Conservation (phyloP, 2,888 invertebrate species). For the Galeopsomyia nigrocyanea region DNA sequence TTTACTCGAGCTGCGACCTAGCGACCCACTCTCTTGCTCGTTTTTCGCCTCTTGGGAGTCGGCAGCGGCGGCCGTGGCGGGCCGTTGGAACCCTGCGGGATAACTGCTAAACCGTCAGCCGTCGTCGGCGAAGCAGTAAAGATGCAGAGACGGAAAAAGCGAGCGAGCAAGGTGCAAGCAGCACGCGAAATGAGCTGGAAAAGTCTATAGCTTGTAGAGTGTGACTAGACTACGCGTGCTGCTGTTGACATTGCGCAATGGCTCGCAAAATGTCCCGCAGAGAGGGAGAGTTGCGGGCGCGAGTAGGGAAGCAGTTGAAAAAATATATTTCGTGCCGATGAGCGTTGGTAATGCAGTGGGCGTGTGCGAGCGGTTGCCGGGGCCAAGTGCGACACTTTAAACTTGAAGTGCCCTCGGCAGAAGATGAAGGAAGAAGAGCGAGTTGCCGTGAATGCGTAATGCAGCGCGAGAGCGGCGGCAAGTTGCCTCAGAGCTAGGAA, state of each 20-base stretch:
- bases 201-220: constrained; percentile 1
- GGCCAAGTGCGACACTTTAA: too few species aligned
- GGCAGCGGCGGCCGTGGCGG: background rate
- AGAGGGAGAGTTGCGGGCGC: too few species aligned
- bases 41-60: background rate
- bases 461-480: constrained; percentile 27
- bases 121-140: background rate
- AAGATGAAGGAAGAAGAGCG: constrained; percentile 17
- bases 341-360: too few species aligned
- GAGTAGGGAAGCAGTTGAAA: too few species aligned
- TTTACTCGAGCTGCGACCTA: constrained; percentile 55
- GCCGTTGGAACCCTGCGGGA: background rate
- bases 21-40: constrained; percentile 51
- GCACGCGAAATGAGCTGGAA: constrained; percentile 13
- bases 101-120: background rate
- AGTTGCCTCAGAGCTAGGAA: background rate
- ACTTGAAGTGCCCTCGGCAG: background rate
- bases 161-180: background rate
- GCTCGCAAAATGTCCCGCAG: constrained; percentile 10
- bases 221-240: background rate
- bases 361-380: too few species aligned
- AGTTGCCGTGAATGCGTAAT: constrained; percentile 42
- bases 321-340: too few species aligned
- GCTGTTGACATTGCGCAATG: constrained; percentile 24
- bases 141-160: background rate